A percentile compares a stretch with the other conserved stretches of the same genome.
Evolutionary conservation across 1,140 invertebrate species (phyloP).

Genomic region (Drosophila auraria): DNA sequence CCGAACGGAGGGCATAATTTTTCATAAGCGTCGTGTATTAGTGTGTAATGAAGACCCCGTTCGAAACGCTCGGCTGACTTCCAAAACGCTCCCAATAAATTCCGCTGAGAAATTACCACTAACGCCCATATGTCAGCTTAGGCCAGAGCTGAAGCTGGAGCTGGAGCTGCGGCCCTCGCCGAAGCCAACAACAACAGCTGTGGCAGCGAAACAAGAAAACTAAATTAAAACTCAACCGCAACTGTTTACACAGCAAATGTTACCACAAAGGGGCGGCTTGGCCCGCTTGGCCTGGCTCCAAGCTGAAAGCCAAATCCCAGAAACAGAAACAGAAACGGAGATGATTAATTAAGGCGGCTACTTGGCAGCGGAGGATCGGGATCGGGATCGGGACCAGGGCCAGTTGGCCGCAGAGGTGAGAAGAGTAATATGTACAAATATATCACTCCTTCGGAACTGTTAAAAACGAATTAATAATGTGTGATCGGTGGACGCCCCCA

Average conservation of each 20-base stretch:
- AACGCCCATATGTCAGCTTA: conserved; percentile 82
- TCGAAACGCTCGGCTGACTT: conserved; percentile 55
- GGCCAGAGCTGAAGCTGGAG: conserved; percentile 42
- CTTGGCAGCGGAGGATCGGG: conserved; percentile 44
- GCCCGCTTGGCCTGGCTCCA: conserved; percentile 28
- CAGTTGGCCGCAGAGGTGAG: conserved; percentile 63
- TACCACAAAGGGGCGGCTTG: conserved; percentile 67
- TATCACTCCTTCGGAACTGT: conserved; percentile 77
- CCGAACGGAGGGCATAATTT: conserved; percentile 27
- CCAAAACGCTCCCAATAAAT: conserved; percentile 70
- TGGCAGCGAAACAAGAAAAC: conserved; percentile 62
- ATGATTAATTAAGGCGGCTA: conserved; percentile 76
- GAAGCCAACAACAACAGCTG: conserved; percentile 59
- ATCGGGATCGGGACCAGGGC: conserved; percentile 25
- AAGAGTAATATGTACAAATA: conserved; percentile 84
- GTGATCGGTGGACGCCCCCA: conserved; percentile 64
- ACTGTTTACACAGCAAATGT: conserved; percentile 84
- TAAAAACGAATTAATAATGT: conserved; percentile 80
- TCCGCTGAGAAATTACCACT: conserved; percentile 76
- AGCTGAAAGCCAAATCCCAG: conserved; percentile 55
- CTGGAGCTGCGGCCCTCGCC: conserved; percentile 3
- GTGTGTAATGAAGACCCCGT: conserved; percentile 32
- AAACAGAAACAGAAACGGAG: conserved; percentile 16
- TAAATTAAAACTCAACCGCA: conserved; percentile 78
- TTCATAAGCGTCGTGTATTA: conserved; percentile 31